phyloP scores from a whole-genome alignment of 1,140 invertebrate species.

The Akabosia matsudoensis region DNA sequence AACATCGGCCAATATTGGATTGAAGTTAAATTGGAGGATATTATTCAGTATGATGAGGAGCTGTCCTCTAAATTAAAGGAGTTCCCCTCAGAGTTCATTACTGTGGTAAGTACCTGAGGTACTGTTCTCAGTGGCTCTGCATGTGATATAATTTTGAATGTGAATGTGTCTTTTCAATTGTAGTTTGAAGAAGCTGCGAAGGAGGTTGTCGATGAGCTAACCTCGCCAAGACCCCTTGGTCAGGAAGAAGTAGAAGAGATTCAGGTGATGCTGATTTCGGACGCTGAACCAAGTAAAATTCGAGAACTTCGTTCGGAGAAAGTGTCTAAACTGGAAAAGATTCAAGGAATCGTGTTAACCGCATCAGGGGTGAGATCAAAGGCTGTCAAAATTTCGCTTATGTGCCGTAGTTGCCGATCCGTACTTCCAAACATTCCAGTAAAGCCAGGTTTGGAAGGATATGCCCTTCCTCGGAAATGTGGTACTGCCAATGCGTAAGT shows the following conservation, averaged over 20 bases:
- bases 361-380: conserved; percentile 92
- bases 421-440: conserved; percentile 84
- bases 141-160: neutral
- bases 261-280: conserved; percentile 85
- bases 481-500: conserved; percentile 69
- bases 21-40: conserved; percentile 90
- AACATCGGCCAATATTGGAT: conserved; percentile 86
- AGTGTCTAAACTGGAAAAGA: conserved; percentile 89
- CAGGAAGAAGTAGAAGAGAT: conserved; percentile 91
- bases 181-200: conserved; percentile 94
- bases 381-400: conserved; percentile 89
- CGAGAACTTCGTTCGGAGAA: conserved; percentile 85
- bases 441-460: conserved; percentile 94
- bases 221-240: conserved; percentile 79
- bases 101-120: conserved; percentile 65
- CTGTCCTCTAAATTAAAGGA: conserved; percentile 89
- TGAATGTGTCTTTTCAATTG: conserved; percentile 29
- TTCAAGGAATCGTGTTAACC: conserved; percentile 92
- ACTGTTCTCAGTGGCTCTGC: neutral
- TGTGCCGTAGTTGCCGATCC: conserved; percentile 90
- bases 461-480: conserved; percentile 92
- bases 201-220: conserved; percentile 96
- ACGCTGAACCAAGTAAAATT: conserved; percentile 75
- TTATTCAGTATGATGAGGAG: conserved; percentile 90
- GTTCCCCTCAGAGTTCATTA: conserved; percentile 86